Base-by-base conservation (phyloP, 1,140 invertebrate species). In the Battus philenor region DNA sequence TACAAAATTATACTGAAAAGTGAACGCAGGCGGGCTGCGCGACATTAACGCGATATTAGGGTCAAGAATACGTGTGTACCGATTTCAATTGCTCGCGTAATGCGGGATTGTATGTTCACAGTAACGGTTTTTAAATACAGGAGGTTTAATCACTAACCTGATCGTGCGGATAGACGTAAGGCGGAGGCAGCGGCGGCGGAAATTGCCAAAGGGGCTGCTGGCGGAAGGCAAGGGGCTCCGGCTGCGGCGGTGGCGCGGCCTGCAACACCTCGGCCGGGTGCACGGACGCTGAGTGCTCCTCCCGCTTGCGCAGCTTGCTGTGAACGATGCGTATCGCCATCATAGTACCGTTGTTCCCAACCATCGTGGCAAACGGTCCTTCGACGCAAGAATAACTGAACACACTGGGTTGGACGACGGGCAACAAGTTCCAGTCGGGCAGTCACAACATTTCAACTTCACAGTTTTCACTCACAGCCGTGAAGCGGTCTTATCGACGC, bases 271-370 rank as follows among this genome's bases (percentile, higher is more conserved):
- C 90, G 36, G 90, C 87, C n/a, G 90, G 89, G 58, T 91, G 90
- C 39, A 90, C 89, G 45, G 88, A 87, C 60, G 90, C 88, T 49
- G 89, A 88, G 73, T 91, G 90, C 64, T 94, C 93, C 85, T 94
- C 93, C 47, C 93, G 88, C 86, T 94, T 94, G 64, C 92, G 89
- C 84, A 94, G 89, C 87, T 94, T 95, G 86, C 93, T 94, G 90
- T 93, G 92, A 86, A 95, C 93, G 90, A 94, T 91, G 86, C 93
- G 93, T 71, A 94, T 92, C 66, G 93, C 92, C 83, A 93, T 91
- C 90, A 94, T 90, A 73, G 92, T 93, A 74, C 91, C 92, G 87
- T 93, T 93, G 84, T 89, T 92, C 77, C 92, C 91, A 68, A 93
- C 92, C 92, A 93, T 93, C 59, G 78, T 86, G 55, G 59, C 44